Evolutionary conservation across 30 jellyfish, hydroid and myxozoan species (phyloP).

Genomic region (Turritopsis rubra): DNA sequence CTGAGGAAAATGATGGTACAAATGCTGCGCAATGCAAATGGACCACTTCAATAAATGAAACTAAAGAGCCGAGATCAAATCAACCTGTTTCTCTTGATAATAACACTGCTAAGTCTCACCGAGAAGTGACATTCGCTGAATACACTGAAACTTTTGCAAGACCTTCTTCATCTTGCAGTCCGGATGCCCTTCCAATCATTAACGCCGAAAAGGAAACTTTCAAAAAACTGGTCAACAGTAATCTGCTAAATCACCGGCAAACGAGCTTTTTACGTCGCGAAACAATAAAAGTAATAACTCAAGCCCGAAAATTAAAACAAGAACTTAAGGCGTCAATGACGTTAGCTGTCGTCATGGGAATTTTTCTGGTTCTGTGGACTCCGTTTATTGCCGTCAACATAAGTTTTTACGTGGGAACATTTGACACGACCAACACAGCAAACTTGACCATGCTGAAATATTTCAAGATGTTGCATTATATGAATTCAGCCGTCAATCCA

Average conservation of each 20-base stretch:
- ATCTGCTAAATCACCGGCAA: slow-evolving; percentile 6
- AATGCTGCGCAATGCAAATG: not conserved
- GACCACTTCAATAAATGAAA: not conserved
- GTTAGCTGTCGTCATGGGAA: slow-evolving; percentile 14
- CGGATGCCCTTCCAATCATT: not conserved
- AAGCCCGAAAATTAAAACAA: slow-evolving; percentile 8
- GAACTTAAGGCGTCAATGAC: slow-evolving; percentile 26
- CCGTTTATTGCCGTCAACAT: slow-evolving; percentile 7
- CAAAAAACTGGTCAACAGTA: not conserved
- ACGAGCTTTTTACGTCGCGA: slow-evolving; percentile 3
- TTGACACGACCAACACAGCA: not conserved
- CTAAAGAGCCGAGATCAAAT: no score
- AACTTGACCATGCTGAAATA: slow-evolving; percentile 5
- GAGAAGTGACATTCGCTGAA: not conserved
- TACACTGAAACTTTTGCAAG: no score
- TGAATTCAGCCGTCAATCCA: slow-evolving; percentile 20
- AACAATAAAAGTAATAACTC: not conserved
- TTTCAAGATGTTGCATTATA: slow-evolving; percentile 20
- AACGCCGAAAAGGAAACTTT: not conserved
- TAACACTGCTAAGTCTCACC: not conserved
- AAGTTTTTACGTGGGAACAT: slow-evolving; percentile 2
- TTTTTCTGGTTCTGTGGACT: slow-evolving; percentile 23
- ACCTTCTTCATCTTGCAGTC: not conserved
- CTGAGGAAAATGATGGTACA: not conserved
- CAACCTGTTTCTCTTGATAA: not conserved